Base-by-base conservation (phyloP, 2,113 vertebrate genomes). In the Scomber colias region DNA sequence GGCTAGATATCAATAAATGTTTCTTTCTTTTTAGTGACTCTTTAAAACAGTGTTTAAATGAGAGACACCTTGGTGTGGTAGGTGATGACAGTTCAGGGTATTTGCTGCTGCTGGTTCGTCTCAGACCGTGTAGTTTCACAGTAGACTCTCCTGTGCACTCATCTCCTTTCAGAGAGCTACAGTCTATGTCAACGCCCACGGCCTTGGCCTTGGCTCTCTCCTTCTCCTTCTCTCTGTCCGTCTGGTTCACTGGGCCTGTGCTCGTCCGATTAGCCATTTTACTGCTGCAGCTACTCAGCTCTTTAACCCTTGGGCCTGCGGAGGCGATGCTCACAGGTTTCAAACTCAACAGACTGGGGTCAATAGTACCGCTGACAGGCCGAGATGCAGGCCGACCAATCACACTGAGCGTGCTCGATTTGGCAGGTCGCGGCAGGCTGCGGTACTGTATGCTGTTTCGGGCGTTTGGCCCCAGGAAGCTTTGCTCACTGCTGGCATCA, bases 131-230 rank as follows among this genome's bases (percentile, higher is more conserved):
- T 64, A 94, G 93, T 67, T 97, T 97, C 2, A 96, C 80, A 0
- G 94, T 90, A 17, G 93, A 94, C 79, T 98, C 97, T 0, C 95
- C 96, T 0, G 95, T 80, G 2, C 93, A 93, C 84, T 96, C 96
- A 14, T 92, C 95, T 19, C 80, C 71, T 74, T 94, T 94, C 69
- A 94, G 82, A 19, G 90, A 92, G 19, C 87, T 59, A 15, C 92
- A 95, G 76, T 99, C 97, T 0, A 96, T 90, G 83, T 99, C 98
- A 3, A 95, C 92, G 0, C 96, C 95, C 84, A 96, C 97, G 0
- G 98, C 98, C 83, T 99, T 99, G 64, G 98, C 98, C 79, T 98
- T 98, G 80, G 98, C 98, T 71, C 97, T 95, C 89, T 98, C 97
- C 85, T 99, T 99, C 89, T 99, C 98, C 5, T 96, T 96, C 88